phyloP scores from a whole-genome alignment of 2,888 invertebrate species.

The Tryphoninae sp. region DNA sequence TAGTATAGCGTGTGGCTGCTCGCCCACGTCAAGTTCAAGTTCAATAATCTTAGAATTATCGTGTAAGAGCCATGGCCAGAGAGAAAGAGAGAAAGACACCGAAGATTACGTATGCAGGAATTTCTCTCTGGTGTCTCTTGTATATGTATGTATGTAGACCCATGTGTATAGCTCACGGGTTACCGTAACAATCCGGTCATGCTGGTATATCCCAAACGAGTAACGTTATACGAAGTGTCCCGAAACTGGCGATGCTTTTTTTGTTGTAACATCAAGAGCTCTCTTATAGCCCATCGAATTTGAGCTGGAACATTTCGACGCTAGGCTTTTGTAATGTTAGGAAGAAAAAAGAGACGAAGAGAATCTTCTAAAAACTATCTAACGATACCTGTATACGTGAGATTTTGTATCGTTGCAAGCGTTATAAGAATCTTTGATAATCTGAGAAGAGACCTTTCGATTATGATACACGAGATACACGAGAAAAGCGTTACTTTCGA shows the following conservation, averaged over 20 bases:
- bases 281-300: not conserved
- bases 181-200: slow-evolving; percentile 63
- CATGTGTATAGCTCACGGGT: slow-evolving; percentile 50
- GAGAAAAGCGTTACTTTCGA: not conserved
- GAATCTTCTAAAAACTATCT: slow-evolving; percentile 7
- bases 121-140: slow-evolving; percentile 70
- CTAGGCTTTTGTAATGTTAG: slow-evolving; percentile 35
- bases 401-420: not conserved
- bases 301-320: slow-evolving; percentile 45
- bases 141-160: not conserved
- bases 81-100: slow-evolving; percentile 43
- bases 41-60: slow-evolving; percentile 69
- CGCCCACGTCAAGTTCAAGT: slow-evolving; percentile 69
- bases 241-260: slow-evolving; percentile 29
- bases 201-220: slow-evolving; percentile 59
- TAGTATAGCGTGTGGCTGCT: slow-evolving; percentile 45
- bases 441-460: not conserved
- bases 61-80: slow-evolving; percentile 35
- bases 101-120: slow-evolving; percentile 79
- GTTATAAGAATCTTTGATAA: too few relatives aligned
- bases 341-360: slow-evolving; percentile 18
- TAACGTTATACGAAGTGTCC: slow-evolving; percentile 61
- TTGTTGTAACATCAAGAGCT: not conserved
- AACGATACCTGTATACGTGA: not conserved
- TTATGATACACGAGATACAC: not conserved